Evolutionary conservation across 2,113 vertebrate genomes (phyloP).

Genomic region (Chaetodon auriga): DNA sequence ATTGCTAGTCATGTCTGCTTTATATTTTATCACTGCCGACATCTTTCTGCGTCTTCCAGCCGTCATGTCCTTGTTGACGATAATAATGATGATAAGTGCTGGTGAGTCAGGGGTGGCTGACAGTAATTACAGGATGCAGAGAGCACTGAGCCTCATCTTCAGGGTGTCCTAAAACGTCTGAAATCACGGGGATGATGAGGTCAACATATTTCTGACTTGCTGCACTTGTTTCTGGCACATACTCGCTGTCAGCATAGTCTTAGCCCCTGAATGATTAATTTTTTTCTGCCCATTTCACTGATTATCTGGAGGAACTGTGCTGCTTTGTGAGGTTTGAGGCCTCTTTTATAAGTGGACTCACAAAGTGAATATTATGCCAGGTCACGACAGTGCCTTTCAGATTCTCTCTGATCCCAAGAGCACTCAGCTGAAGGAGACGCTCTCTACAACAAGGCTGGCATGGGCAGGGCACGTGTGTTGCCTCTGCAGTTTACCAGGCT

Average conservation of each 20-base stretch:
- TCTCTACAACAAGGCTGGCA: neutral
- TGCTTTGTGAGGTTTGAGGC: neutral
- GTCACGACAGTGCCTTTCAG: neutral
- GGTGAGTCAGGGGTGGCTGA: conserved; percentile 54
- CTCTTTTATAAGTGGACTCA: neutral
- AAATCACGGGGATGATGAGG: conserved; percentile 38
- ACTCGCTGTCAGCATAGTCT: neutral
- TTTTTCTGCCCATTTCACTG: neutral
- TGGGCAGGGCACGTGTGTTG: conserved; percentile 8
- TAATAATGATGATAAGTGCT: conserved; percentile 41
- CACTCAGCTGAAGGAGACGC: neutral
- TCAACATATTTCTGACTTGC: conserved; percentile 23
- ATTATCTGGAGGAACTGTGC: neutral
- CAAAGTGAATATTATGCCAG: conserved; percentile 7
- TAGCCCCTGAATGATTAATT: neutral
- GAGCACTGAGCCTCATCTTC: conserved; percentile 23
- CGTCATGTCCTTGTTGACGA: neutral
- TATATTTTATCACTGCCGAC: conserved; percentile 7
- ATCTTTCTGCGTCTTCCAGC: neutral
- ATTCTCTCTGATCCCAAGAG: conserved; percentile 1
- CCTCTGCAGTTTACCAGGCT: conserved; percentile 36
- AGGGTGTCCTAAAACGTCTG: conserved; percentile 16
- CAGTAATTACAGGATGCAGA: conserved; percentile 56
- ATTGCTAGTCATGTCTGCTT: conserved; percentile 9
- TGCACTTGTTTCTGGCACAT: conserved; percentile 25